Evolutionary conservation across 2,888 invertebrate genomes (phyloP), one percentile per base, ranked within the genome.

Genomic region (Trissolcus japonicus): DNA sequence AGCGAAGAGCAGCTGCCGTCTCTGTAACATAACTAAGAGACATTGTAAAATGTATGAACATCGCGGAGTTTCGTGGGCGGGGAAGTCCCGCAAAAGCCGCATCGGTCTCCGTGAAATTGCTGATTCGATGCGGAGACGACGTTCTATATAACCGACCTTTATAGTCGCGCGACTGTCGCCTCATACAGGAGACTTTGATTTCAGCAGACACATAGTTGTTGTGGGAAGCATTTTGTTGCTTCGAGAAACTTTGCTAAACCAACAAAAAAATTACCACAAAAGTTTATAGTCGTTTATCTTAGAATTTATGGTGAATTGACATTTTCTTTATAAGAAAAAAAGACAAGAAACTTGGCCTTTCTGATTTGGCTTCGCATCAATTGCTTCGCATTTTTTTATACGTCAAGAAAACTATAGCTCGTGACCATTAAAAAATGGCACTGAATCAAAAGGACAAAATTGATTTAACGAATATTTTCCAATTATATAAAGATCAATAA

Each of bases 51-150:
- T 79, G 80, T 80, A 80, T 67, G 79, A 82, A 83, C 82, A 77
- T 59, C 78, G 80, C 75, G 78, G 76, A 78, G 81, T 80, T 79
- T 86, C 84, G 88, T 88, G 87, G 88, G 88, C 88, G 88, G 88
- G 86, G 87, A 83, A 85, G 79, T 80, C 79, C 84, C 81, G 87
- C 88, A 87, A 88, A 88, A 87, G 88, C 86, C 87, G 86, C 86
- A 86, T 87, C 87, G 86, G 86, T 85, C 86, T 79, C 84, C 87
- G 87, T 88, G 88, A 88, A 88, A 88, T 88, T 86, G 85, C 78
- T 83, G 83, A 88, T 88, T 88, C 87, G 88, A 83, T 82, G 83
- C 86, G 85, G 83, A 82, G 83, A 87, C 83, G 84, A 84, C 76
- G 83, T 84, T 87, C 85, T 84, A 86, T 86, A 35, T 35, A 82